A percentile compares a stretch with the other conserved stretches of the same genome.
Evolutionary conservation across 2,797 vertebrate species (phyloP).

Genomic region (Calcarius lapponicus): DNA sequence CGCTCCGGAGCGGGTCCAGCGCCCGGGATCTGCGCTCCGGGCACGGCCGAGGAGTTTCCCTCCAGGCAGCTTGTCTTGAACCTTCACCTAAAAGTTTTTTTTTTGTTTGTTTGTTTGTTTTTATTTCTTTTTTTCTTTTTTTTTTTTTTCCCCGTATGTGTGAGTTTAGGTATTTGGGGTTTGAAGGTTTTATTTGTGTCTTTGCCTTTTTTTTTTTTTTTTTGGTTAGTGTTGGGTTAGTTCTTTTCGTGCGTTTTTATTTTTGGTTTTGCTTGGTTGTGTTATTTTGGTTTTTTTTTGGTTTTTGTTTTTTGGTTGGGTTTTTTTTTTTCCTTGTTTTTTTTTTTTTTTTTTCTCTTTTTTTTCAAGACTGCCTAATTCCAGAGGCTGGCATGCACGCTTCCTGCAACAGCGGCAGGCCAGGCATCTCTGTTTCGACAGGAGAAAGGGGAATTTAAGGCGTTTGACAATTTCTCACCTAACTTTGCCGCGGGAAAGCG

Average conservation of each 20-base stretch:
- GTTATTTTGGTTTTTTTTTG: not conserved
- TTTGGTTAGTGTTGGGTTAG: not conserved
- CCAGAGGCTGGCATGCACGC: constrained; percentile 30
- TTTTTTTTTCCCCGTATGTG: no score
- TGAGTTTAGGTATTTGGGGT: not conserved
- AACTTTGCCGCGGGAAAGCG: not conserved
- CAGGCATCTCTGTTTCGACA: constrained; percentile 32
- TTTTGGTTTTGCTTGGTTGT: not conserved
- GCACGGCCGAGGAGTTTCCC: constrained; percentile 21
- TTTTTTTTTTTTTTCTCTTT: not conserved
- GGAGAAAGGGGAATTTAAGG: not conserved
- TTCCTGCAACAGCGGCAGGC: constrained; percentile 54
- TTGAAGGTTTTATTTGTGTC: not conserved
- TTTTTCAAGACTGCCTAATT: constrained; percentile 39
- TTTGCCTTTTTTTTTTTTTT: not conserved
- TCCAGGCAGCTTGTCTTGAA: constrained; percentile 38
- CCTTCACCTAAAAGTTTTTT: constrained; percentile 70
- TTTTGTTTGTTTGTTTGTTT: no score
- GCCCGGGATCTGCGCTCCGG: not conserved
- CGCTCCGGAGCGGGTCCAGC: not conserved
- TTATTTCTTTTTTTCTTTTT: not conserved
- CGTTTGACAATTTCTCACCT: not conserved
- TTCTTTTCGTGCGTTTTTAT: not conserved
- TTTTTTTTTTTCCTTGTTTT: no score
- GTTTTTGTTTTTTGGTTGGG: not conserved